Conservation (phyloP, 2,797 vertebrate genomes). For the Anguilla pacifica region DNA sequence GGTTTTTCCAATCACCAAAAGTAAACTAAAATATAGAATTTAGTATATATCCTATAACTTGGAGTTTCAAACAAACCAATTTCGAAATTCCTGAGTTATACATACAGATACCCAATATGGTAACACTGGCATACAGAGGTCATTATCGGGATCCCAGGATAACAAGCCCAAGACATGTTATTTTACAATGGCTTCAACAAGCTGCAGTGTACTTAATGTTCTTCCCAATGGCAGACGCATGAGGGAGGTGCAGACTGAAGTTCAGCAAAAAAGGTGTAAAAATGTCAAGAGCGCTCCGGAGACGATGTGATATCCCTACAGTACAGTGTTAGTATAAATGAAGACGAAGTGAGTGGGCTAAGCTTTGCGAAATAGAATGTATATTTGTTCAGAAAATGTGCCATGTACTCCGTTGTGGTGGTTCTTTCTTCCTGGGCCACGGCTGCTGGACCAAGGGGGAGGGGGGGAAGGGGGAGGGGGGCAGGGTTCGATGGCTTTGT, state of each 20-base stretch:
- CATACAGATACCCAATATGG: neutral
- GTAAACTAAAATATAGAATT: neutral
- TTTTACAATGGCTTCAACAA: neutral
- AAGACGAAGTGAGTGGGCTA: neutral
- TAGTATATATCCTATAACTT: neutral
- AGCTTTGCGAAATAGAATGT: slow-evolving; percentile 9
- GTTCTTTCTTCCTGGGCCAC: slow-evolving; percentile 14
- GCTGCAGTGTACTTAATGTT: neutral
- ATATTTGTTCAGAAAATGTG: slow-evolving; percentile 20
- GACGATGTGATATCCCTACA: neutral
- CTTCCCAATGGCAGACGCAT: neutral
- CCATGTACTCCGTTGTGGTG: neutral
- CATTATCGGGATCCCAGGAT: neutral
- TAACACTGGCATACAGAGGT: neutral
- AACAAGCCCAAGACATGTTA: neutral
- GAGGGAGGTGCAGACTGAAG: neutral
- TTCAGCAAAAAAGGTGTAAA: neutral
- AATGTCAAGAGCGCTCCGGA: neutral
- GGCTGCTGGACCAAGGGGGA: neutral
- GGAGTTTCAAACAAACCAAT: neutral
- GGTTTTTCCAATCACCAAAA: neutral
- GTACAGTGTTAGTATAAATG: slow-evolving; percentile 7
- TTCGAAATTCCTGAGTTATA: neutral
- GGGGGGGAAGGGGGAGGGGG: no score
- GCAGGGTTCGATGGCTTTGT: neutral